phyloP scores from a whole-genome alignment of 2,113 vertebrate species.

The Malurus cyaneus region DNA sequence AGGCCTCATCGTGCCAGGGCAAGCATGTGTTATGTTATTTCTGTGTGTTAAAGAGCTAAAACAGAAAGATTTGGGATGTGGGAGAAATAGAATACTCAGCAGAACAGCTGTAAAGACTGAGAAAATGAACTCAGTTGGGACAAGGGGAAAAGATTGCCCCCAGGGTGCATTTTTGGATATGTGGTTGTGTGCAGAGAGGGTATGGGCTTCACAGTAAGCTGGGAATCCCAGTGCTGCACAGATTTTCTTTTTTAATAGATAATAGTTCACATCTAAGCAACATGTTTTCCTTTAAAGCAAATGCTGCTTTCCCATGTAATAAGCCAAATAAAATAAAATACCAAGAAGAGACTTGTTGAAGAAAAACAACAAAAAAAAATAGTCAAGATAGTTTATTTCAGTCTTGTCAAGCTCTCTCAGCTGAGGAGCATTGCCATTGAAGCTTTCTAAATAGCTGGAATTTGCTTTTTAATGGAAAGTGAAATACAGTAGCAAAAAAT shows the following conservation, averaged over 20 bases:
- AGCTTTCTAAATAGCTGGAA: not conserved
- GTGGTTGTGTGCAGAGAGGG: not conserved
- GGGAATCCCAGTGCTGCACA: not conserved
- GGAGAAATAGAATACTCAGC: not conserved
- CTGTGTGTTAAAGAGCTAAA: not conserved
- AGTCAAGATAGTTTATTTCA: not conserved
- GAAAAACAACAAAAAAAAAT: constrained; percentile 1
- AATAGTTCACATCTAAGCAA: not conserved
- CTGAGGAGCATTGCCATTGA: not conserved
- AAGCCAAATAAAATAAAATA: constrained; percentile 62
- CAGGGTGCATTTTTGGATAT: not conserved
- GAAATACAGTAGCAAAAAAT: not conserved
- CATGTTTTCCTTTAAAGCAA: constrained; percentile 35
- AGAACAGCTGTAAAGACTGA: not conserved
- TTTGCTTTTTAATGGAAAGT: not conserved
- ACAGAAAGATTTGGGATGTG: not conserved
- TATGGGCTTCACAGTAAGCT: not conserved
- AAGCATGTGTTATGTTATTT: fast-evolving
- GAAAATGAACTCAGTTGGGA: not conserved
- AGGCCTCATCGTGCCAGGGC: not conserved
- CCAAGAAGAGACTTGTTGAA: not conserved
- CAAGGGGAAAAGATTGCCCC: not conserved
- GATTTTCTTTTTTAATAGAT: not conserved
- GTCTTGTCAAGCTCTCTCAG: not conserved
- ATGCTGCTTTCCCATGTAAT: constrained; percentile 38